Conservation (phyloP, 2,888 invertebrate genomes). For the Lithodes maja region DNA sequence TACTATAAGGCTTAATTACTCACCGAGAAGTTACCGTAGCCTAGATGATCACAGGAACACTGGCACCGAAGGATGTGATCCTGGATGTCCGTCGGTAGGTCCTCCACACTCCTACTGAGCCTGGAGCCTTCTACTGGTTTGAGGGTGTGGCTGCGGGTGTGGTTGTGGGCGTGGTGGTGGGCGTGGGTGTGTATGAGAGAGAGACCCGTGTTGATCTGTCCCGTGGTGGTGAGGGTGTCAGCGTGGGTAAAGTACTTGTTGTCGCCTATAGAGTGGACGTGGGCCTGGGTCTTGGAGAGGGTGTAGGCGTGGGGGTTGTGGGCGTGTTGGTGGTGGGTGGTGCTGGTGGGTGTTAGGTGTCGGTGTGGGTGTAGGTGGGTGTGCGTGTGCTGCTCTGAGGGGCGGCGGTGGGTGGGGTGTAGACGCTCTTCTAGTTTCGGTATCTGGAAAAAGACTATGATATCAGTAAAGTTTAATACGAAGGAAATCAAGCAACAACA, state of each 20-base stretch:
- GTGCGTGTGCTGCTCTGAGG: conserved; percentile 12
- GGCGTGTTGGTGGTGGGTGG: background rate
- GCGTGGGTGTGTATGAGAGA: conserved; percentile 1
- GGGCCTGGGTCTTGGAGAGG: conserved; percentile 29
- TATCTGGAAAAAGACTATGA: background rate
- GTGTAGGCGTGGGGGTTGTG: background rate
- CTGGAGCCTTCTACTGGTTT: conserved; percentile 6
- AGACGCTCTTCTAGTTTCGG: conserved; percentile 32
- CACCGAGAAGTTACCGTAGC: conserved; percentile 91
- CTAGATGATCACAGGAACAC: conserved; percentile 95
- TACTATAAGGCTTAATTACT: conserved; percentile 2
- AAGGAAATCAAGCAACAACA: too few species aligned
- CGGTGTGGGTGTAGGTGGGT: conserved; percentile 3
- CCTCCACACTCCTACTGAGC: conserved; percentile 56
- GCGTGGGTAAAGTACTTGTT: background rate
- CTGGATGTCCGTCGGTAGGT: conserved; percentile 81
- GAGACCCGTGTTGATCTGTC: background rate
- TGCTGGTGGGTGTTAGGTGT: background rate
- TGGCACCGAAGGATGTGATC: conserved; percentile 92
- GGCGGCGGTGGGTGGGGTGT: conserved; percentile 13
- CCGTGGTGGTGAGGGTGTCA: background rate
- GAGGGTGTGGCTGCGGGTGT: conserved; percentile 7
- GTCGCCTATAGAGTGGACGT: conserved; percentile 15
- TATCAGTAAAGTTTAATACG: background rate
- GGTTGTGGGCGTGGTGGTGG: conserved; percentile 12